Evolutionary conservation across 1,140 invertebrate species (phyloP), one percentile per base, ranked within the genome.

Genomic region (Scaptomyza montana): DNA sequence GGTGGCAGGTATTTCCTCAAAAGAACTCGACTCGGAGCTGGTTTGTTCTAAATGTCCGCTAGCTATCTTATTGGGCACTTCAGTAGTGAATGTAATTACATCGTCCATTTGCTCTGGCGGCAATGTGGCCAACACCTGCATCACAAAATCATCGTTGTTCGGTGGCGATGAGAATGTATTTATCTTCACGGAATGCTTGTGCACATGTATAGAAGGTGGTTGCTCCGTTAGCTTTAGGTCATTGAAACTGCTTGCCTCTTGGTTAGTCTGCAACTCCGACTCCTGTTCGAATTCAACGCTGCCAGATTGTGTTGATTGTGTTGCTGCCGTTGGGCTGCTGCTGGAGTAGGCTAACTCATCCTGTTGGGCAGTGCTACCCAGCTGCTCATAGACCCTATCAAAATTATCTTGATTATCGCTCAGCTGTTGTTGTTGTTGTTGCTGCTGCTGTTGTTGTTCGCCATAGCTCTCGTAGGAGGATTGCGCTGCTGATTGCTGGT

Each of bases 1-100:
- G 5, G 80, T 75, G 4, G 62, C 66, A 0, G 84, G 65, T 0
- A 71, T 46, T 46, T 90, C 77, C 47, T 91, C 90, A 50, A 91
- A 90, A 7, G 90, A 91, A 50, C 56, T 90, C 8, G 90, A 90
- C 57, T 91, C 90, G 12, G 87, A 91, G 60, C 89, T 90, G 8
- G 70, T 80, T 13, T 69, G 74, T 16, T 91, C 76, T 50, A 74
- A 53, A 1, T 69, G 69, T 3, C 73, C 65, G 43, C 71, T 86
- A 6, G 74, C 53, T 7, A 91, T 90, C 46, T 90, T 91, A 5
- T 60, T 91, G 59, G 90, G 90, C 55, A 91, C 65, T 13, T 91
- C 90, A 10, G 90, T 91, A 47, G 90, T 90, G 9, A 90, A 87
- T 1, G 73, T 66, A 5, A 89, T 46, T 28, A 89, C 72, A 4